Percentiles rank a stretch among this genome's conserved stretches.
Conservation (phyloP, 2,888 invertebrate species). For the Drosophila subsilvestris region DNA sequence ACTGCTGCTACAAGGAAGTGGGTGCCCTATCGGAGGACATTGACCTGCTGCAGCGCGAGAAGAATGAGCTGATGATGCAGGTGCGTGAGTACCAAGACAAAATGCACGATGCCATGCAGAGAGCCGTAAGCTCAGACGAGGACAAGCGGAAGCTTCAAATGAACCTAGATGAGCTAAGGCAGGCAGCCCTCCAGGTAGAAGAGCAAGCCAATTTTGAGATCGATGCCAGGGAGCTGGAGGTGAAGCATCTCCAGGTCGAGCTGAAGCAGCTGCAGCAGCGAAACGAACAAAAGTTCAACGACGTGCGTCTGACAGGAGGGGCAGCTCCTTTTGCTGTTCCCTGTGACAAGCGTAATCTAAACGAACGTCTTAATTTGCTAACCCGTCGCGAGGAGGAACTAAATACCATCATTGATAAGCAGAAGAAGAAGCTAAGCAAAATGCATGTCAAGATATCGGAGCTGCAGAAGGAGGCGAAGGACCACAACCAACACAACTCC, state of each 20-base stretch:
- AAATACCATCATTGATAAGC: conserved; percentile 85
- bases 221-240: conserved; percentile 85
- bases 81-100: conserved; percentile 80
- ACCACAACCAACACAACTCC: conserved; percentile 45
- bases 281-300: conserved; percentile 42
- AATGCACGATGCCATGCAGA: conserved; percentile 91
- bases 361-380: conserved; percentile 86
- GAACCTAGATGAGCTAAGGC: conserved; percentile 89
- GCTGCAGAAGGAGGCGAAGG: conserved; percentile 56
- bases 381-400: conserved; percentile 86
- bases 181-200: conserved; percentile 90
- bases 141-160: conserved; percentile 89
- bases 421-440: conserved; percentile 85
- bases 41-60: conserved; percentile 86
- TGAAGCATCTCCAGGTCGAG: conserved; percentile 80
- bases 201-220: conserved; percentile 90
- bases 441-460: conserved; percentile 82
- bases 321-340: conserved; percentile 38
- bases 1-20: conserved; percentile 87
- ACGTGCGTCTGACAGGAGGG: conserved; percentile 27
- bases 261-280: conserved; percentile 58
- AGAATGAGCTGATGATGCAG: conserved; percentile 83
- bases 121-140: conserved; percentile 90
- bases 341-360: conserved; percentile 86
- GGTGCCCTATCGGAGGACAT: conserved; percentile 86